Evolutionary conservation across 2,797 vertebrate genomes (phyloP).

Genomic region (Borostomias antarcticus): DNA sequence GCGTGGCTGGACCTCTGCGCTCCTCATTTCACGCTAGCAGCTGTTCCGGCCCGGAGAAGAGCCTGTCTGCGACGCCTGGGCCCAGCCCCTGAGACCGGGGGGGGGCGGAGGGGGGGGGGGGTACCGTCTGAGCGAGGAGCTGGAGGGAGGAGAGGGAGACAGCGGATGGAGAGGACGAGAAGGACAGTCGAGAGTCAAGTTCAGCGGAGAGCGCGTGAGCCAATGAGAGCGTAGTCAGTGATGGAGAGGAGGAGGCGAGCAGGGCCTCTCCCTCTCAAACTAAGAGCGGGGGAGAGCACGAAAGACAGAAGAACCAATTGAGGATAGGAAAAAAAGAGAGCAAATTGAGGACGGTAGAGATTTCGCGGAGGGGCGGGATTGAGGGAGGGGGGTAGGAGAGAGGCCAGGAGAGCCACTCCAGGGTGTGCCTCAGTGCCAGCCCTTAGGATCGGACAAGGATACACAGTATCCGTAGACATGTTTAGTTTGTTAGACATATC

Average conservation of each 20-base stretch:
- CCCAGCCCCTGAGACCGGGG: too few relatives aligned
- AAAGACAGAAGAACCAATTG: too few relatives aligned
- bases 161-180: neutral
- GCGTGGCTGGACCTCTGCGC: too few relatives aligned
- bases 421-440: too few relatives aligned
- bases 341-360: neutral
- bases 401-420: neutral
- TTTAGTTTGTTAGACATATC: neutral
- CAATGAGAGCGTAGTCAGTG: too few relatives aligned
- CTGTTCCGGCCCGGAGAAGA: too few relatives aligned
- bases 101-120: neutral
- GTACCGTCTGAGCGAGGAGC: neutral
- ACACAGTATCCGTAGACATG: neutral
- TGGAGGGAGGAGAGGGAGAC: neutral
- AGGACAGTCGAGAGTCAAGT: neutral
- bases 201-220: neutral
- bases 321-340: neutral
- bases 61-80: too few relatives aligned
- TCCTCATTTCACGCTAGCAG: too few relatives aligned
- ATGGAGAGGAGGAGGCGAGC: too few relatives aligned
- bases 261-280: too few relatives aligned
- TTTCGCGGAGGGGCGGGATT: neutral
- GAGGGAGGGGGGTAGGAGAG: neutral
- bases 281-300: too few relatives aligned
- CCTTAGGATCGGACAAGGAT: neutral